These are phyloP conservation scores for Thryonomys swinderianus DNA, from an alignment of 2,113 vertebrate genomes.

Conservation along the genomic window DNA sequence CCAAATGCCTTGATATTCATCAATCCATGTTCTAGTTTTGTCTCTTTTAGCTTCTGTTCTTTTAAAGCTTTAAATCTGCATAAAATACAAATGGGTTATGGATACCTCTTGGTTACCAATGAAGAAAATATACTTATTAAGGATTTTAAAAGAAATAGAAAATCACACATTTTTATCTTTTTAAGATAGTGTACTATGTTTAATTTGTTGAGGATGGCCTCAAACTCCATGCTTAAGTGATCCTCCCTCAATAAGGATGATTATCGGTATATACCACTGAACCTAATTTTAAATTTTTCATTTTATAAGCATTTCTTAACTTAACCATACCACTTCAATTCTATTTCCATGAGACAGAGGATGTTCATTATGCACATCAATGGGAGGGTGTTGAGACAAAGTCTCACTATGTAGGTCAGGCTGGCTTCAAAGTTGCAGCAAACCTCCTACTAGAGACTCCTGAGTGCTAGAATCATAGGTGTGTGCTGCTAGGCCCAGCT, in stretches of 20 bases:
- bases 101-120: constrained; percentile 2
- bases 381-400: neutral
- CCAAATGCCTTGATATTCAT: constrained; percentile 62
- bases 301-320: constrained; percentile 48
- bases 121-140: constrained; percentile 2
- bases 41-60: constrained; percentile 86
- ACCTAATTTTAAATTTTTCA: neutral
- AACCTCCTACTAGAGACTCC: neutral
- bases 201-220: neutral
- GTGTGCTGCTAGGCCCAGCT: neutral
- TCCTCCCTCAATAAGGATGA: neutral
- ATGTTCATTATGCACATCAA: neutral
- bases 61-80: constrained; percentile 90
- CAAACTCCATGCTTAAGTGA: neutral
- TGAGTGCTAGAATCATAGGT: neutral
- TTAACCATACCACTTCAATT: neutral
- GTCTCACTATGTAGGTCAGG: neutral
- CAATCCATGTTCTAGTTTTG: constrained; percentile 87
- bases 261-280: neutral
- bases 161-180: neutral
- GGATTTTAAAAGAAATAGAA: neutral
- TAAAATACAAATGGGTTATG: constrained; percentile 58
- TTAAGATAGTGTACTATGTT: neutral
- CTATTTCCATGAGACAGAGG: constrained; percentile 26
- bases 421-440: neutral